A percentile compares a stretch with the other conserved stretches of the same genome.
These are phyloP conservation scores for Steinernema hermaphroditum DNA, from an alignment of 2,888 invertebrate genomes.

Conservation along the genomic window DNA sequence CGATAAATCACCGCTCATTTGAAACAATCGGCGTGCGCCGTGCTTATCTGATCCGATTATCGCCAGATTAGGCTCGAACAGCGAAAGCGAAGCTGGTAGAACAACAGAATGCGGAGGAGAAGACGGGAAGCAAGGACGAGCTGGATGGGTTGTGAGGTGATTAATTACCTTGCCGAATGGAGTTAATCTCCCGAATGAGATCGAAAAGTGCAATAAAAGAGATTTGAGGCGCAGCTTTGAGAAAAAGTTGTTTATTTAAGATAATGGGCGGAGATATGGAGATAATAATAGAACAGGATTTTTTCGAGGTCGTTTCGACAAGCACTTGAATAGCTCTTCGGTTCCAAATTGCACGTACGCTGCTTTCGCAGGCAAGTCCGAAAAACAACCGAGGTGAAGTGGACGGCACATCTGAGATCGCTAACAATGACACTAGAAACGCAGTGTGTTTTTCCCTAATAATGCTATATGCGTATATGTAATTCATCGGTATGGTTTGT, in stretches of 20 bases:
- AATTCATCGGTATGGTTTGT: too few relatives aligned
- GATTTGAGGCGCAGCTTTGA: not conserved
- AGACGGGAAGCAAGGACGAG: slow-evolving; percentile 6
- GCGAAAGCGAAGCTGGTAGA: slow-evolving; percentile 8
- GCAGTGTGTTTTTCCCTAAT: too few relatives aligned
- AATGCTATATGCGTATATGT: too few relatives aligned
- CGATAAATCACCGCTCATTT: slow-evolving; percentile 29
- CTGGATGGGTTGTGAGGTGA: not conserved
- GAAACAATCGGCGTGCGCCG: slow-evolving; percentile 20
- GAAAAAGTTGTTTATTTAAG: slow-evolving; percentile 11
- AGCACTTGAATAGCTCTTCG: too few relatives aligned
- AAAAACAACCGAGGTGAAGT: too few relatives aligned
- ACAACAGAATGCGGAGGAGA: slow-evolving; percentile 18
- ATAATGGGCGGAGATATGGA: not conserved
- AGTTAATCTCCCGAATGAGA: not conserved
- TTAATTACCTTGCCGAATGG: not conserved
- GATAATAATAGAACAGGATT: not conserved
- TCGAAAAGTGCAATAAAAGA: not conserved
- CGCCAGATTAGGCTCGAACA: slow-evolving; percentile 11
- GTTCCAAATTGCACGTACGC: too few relatives aligned
- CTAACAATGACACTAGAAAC: too few relatives aligned
- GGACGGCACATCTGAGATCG: too few relatives aligned
- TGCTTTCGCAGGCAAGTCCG: too few relatives aligned
- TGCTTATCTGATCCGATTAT: slow-evolving; percentile 28
- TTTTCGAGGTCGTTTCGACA: too few relatives aligned